A percentile compares a stretch with the other conserved stretches of the same genome.
phyloP scores from a whole-genome alignment of 2,888 invertebrate species.

The Nymphalis urticae region DNA sequence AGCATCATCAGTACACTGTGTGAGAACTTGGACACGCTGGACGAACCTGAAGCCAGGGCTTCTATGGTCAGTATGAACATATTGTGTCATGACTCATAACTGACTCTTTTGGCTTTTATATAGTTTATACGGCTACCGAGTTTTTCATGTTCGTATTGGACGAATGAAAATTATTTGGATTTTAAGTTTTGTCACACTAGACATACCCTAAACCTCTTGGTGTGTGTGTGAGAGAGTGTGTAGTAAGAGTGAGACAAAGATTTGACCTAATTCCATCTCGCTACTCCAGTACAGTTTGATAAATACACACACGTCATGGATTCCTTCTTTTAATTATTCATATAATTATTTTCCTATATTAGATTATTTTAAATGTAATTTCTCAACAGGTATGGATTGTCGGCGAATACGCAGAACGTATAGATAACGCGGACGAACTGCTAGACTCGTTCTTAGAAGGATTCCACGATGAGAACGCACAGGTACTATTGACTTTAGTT shows the following conservation, averaged over 20 bases:
- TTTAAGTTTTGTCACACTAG: too few species aligned
- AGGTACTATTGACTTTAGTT: constrained; percentile 64
- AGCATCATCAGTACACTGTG: constrained; percentile 99
- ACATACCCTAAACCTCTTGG: too few species aligned
- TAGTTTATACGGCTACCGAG: too few species aligned
- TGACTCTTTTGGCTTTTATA: too few species aligned
- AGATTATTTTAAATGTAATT: neutral
- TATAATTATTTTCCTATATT: neutral
- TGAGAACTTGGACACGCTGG: constrained; percentile 98
- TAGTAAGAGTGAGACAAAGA: too few species aligned
- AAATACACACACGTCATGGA: too few species aligned
- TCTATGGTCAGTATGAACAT: constrained; percentile 87
- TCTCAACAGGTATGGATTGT: constrained; percentile 87
- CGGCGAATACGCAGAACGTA: constrained; percentile 99
- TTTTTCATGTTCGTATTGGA: too few species aligned
- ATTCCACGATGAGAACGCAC: constrained; percentile 97
- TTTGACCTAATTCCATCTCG: too few species aligned
- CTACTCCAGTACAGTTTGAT: too few species aligned
- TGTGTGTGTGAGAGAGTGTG: too few species aligned
- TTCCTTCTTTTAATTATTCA: neutral
- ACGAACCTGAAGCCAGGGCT: constrained; percentile 99
- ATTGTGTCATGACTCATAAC: too few species aligned
- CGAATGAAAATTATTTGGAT: too few species aligned
- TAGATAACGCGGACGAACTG: constrained; percentile 99
- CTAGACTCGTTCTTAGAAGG: constrained; percentile 99